Base-by-base conservation (phyloP, 2,888 invertebrate species). In the Ophonus ardosiacus region DNA sequence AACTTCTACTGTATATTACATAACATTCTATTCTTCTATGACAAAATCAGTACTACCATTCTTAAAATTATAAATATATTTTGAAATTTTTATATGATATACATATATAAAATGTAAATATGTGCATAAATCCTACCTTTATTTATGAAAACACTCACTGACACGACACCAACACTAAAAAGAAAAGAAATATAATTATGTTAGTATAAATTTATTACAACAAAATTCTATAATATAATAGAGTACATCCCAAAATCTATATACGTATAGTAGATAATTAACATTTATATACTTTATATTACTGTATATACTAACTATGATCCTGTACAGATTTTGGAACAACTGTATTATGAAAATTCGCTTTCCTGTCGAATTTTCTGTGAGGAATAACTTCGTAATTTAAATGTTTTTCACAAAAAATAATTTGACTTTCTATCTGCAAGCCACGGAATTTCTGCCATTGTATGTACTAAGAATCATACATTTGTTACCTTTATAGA, bases 401-500 rank as follows among this genome's bases (percentile, higher is more conserved):
- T 63, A 63, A 24, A 51, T 38, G 40, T 18, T 74, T 15, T 17
- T 74, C 71, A 43, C 71, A 13, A 51, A 13, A 51, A 71, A 71
- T 74, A 40, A 13, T 74, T 74, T 74, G 7, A 43, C 40, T 74
- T 43, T 74, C 40, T 13, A 74, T 17, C 40, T 74, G 71, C 71
- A 74, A 74, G 71, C 71, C 71, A 74, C 40, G 71, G 71, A 74
- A 74, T 74, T 51, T 74, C 18, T 74, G 43, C 43, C 40, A 74
- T 68, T 68, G 40, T 68, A 68, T 74, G 51, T 74, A 74, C 17
- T 74, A 18, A 74, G 71, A 74, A 40, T 74, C 71, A 74, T 43
- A 40, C 40, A 74, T 74, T 74, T 68, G 68, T 68, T 68, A 13
- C 15, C 24, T 74, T 74, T 43, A 68, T 68, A 68, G 15, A 71